Conservation (phyloP, 2,113 vertebrate genomes). For the Oncorhynchus clarkii region DNA sequence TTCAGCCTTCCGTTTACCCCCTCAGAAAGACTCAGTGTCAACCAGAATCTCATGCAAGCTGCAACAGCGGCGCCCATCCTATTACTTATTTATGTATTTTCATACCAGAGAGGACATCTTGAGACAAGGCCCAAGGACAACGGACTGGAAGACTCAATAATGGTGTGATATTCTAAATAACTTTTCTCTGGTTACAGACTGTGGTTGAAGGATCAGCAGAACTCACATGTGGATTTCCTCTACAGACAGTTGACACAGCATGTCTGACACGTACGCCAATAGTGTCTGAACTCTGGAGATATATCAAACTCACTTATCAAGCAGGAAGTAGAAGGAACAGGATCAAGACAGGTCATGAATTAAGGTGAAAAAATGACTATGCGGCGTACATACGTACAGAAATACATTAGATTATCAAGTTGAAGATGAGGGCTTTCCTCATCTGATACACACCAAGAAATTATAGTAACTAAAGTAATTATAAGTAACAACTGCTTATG, state of each 20-base stretch:
- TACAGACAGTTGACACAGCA: neutral
- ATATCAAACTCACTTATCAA: neutral
- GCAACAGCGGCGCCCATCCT: constrained; percentile 2
- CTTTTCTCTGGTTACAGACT: neutral
- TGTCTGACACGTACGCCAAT: neutral
- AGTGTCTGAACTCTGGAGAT: constrained; percentile 7
- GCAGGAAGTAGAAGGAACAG: no score
- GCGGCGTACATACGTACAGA: no score
- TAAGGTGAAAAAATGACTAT: no score
- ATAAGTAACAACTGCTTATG: no score
- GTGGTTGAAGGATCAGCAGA: neutral
- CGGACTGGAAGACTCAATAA: constrained; percentile 18
- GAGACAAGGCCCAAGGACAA: constrained; percentile 31
- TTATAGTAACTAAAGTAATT: no score
- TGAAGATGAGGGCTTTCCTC: no score
- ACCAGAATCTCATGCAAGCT: constrained; percentile 3
- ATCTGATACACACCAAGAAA: no score
- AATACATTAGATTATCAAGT: no score
- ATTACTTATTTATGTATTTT: constrained; percentile 1
- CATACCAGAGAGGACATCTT: neutral
- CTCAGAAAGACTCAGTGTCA: constrained; percentile 11
- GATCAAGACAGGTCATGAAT: neutral
- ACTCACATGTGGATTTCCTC: neutral
- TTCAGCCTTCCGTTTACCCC: constrained; percentile 34
- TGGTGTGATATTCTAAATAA: constrained; percentile 3